phyloP scores from a whole-genome alignment of 64 coral and sea anemone genomes.

The Pocillopora verrucosa region DNA sequence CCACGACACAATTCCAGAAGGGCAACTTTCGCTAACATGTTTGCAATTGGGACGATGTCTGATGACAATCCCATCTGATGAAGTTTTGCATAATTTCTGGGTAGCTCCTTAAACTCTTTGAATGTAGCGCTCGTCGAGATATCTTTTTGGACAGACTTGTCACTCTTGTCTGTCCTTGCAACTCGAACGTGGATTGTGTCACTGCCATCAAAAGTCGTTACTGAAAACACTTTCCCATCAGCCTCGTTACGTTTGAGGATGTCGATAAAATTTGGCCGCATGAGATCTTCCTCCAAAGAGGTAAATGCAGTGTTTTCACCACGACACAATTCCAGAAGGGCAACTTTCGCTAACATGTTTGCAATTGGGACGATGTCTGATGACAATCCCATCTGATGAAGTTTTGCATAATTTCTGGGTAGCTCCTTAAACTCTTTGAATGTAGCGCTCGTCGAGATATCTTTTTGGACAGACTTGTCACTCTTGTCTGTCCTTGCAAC shows the following conservation, averaged over 20 bases:
- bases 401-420: conserved; percentile 9
- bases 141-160: background rate
- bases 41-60: conserved; percentile 81
- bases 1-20: conserved; percentile 85
- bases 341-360: conserved; percentile 89
- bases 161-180: background rate
- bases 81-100: background rate
- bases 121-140: conserved; percentile 30
- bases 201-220: conserved; percentile 51
- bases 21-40: conserved; percentile 88
- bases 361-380: conserved; percentile 86
- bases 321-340: conserved; percentile 80
- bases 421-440: conserved; percentile 60
- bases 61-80: conserved; percentile 85
- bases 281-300: conserved; percentile 70
- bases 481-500: conserved; percentile 1
- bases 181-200: conserved; percentile 63
- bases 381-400: conserved; percentile 76
- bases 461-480: background rate
- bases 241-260: conserved; percentile 50
- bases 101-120: conserved; percentile 54
- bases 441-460: conserved; percentile 14
- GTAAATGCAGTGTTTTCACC: conserved; percentile 79
- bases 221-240: conserved; percentile 25
- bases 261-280: conserved; percentile 89